Evolutionary conservation across 2,888 invertebrate genomes (phyloP).

Genomic region (Zaprionus lineosus): DNA sequence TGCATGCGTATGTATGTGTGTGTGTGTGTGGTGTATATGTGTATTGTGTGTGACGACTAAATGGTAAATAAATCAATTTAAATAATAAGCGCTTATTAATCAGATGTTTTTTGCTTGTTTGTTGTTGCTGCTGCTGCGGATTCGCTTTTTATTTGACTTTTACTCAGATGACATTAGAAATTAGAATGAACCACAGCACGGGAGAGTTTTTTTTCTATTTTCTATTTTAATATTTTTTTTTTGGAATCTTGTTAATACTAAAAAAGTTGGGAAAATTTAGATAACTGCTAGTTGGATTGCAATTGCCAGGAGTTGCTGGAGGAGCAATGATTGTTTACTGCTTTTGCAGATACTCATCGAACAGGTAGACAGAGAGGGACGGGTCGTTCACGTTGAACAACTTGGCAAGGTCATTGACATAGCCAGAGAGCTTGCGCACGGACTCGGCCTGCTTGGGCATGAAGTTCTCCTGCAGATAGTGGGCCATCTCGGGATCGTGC

Average conservation of each 20-base stretch:
- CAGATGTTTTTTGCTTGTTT: slow-evolving; percentile 44
- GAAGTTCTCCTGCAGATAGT: slow-evolving; percentile 90
- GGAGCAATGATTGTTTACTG: slow-evolving; percentile 69
- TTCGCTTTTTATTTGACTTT: slow-evolving; percentile 60
- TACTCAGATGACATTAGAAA: slow-evolving; percentile 51
- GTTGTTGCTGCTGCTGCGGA: slow-evolving; percentile 47
- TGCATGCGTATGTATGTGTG: slow-evolving; percentile 17
- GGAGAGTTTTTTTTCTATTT: background rate
- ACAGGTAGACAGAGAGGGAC: slow-evolving; percentile 88
- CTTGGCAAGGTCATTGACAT: slow-evolving; percentile 88
- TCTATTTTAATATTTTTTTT: slow-evolving; percentile 14
- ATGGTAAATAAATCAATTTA: slow-evolving; percentile 51
- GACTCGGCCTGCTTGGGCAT: slow-evolving; percentile 87
- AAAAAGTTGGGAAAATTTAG: slow-evolving; percentile 30
- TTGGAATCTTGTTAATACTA: slow-evolving; percentile 43
- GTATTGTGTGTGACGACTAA: slow-evolving; percentile 11
- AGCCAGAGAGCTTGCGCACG: slow-evolving; percentile 89
- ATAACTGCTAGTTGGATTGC: slow-evolving; percentile 33
- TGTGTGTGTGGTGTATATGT: slow-evolving; percentile 18
- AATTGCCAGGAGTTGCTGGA: background rate
- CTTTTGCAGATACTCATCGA: slow-evolving; percentile 86
- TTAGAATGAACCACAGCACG: slow-evolving; percentile 40
- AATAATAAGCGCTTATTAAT: slow-evolving; percentile 45
- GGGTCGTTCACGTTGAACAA: slow-evolving; percentile 85
- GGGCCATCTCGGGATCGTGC: slow-evolving; percentile 88